Conservation (phyloP, 2,888 invertebrate genomes). For the Bhutanitis thaidina region DNA sequence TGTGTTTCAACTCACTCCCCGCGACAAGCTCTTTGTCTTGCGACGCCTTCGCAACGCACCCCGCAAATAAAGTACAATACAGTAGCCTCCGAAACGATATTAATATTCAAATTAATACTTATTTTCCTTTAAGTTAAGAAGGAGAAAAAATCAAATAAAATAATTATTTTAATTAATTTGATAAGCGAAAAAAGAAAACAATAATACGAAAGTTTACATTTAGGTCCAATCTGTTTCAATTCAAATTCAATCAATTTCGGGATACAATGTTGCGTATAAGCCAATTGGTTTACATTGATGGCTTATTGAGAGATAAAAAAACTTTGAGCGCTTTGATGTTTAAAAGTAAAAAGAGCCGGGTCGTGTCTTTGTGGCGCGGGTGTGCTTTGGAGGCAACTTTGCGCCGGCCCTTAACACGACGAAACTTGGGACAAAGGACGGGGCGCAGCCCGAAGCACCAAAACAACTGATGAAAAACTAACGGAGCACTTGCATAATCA, state of each 20-base stretch:
- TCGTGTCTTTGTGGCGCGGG: constrained; percentile 15
- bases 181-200: not conserved
- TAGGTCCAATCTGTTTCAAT: not conserved
- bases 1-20: constrained; percentile 46
- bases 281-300: constrained; percentile 63
- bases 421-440: constrained; percentile 43
- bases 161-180: constrained; percentile 2
- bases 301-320: constrained; percentile 59
- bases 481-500: constrained; percentile 32
- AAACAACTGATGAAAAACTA: constrained; percentile 48
- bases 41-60: constrained; percentile 48
- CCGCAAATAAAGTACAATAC: constrained; percentile 16
- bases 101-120: constrained; percentile 7
- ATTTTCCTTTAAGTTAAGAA: not conserved
- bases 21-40: constrained; percentile 66
- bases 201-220: not conserved
- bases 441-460: constrained; percentile 28
- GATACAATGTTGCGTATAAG: constrained; percentile 36
- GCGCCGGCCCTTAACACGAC: constrained; percentile 40
- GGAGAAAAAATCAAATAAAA: not conserved
- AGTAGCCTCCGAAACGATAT: constrained; percentile 9
- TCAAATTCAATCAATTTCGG: constrained; percentile 29
- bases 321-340: constrained; percentile 17
- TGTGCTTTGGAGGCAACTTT: constrained; percentile 21
- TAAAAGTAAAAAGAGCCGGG: constrained; percentile 14